Evolutionary conservation across 2,888 invertebrate species (phyloP).

Genomic region (Tinea pellionella): DNA sequence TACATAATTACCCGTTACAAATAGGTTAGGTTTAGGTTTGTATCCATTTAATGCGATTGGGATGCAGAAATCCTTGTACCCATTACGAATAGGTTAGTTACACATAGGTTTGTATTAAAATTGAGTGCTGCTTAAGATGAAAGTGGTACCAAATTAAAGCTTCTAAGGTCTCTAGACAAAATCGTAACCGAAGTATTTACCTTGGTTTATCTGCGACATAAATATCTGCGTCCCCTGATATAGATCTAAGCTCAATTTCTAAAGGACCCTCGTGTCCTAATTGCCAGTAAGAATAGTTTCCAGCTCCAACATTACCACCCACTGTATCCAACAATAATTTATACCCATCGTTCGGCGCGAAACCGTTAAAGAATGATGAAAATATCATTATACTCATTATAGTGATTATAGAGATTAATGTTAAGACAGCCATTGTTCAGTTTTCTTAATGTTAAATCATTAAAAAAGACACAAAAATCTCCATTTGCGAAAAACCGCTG

Average conservation of each 20-base stretch:
- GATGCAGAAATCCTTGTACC: too few relatives aligned
- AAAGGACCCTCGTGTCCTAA: conserved; percentile 46
- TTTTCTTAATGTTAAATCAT: not conserved
- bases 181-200: too few relatives aligned
- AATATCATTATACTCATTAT: conserved; percentile 4
- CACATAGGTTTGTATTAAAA: too few relatives aligned
- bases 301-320: conserved; percentile 43
- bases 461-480: not conserved
- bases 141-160: too few relatives aligned
- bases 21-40: too few relatives aligned
- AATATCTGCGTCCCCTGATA: conserved; percentile 53
- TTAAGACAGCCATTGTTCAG: not conserved
- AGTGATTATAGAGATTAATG: not conserved
- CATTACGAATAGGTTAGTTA: too few relatives aligned
- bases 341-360: not conserved
- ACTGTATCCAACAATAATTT: conserved; percentile 28
- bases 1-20: too few relatives aligned
- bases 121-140: too few relatives aligned
- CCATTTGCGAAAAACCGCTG: too few relatives aligned
- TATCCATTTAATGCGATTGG: too few relatives aligned
- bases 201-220: conserved; percentile 42
- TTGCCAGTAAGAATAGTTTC: conserved; percentile 61
- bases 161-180: not conserved
- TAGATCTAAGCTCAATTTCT: conserved; percentile 43
- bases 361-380: not conserved